Percentiles rank a stretch among this genome's conserved stretches.
phyloP scores from a whole-genome alignment of 2,888 invertebrate genomes.

The Lasius fuliginosus region DNA sequence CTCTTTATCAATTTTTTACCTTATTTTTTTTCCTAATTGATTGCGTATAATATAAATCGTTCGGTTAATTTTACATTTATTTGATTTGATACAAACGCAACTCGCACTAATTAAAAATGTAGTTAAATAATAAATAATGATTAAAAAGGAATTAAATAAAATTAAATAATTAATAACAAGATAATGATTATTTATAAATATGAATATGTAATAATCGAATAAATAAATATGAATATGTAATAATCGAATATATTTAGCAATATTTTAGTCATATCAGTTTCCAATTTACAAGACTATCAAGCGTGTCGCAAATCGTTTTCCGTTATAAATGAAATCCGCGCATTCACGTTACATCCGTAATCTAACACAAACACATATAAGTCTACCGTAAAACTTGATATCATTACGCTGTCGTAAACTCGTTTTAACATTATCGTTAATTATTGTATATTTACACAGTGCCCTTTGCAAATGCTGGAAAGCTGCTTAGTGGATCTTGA shows the following conservation, averaged over 20 bases:
- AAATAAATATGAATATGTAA: neutral
- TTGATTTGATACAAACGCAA: neutral
- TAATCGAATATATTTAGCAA: conserved; percentile 1
- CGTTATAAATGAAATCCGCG: neutral
- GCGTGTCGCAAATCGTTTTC: conserved; percentile 19
- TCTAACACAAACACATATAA: neutral
- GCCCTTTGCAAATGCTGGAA: conserved; percentile 1
- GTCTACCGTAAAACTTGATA: neutral
- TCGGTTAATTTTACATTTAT: neutral
- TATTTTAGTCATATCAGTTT: conserved; percentile 17
- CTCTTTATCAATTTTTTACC: neutral
- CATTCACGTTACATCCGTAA: neutral
- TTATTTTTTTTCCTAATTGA: neutral
- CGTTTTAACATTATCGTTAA: conserved; percentile 9
- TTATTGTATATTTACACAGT: neutral
- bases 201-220: conserved; percentile 11
- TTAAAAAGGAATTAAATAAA: conserved; percentile 10
- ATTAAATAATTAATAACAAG: conserved; percentile 15
- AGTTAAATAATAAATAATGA: conserved; percentile 7
- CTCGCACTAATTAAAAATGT: neutral
- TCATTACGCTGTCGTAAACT: neutral
- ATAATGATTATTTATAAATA: neutral
- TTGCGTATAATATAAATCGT: neutral
- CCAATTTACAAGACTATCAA: conserved; percentile 9
- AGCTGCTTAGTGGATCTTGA: neutral